Evolutionary conservation across 1,140 invertebrate genomes (phyloP), one percentile per base, ranked within the genome.

Genomic region (Ditylenchus dipsaci): DNA sequence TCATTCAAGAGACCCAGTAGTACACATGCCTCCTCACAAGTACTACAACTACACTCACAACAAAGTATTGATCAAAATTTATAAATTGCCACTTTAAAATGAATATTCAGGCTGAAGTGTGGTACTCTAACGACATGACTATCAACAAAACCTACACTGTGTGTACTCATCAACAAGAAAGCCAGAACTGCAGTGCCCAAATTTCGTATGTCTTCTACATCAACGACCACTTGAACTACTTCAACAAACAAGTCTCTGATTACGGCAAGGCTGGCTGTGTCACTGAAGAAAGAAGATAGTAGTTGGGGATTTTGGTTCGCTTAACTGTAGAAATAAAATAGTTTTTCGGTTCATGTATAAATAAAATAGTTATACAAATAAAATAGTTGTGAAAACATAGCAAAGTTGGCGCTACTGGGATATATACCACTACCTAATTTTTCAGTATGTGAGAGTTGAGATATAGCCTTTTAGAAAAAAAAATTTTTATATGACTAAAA

Each of bases 21-120:
- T 73, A 15, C 76, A 77, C 29, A 26, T 75, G 11, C 76, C 76
- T 42, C 71, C 75, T 17, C 30, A 59, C 17, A 59, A 66, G 17
- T 75, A 72, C 29, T 53, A 72, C 42, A 68, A 65, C 9, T 77
- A 78, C 56, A 67, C 57, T 13, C 76, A 77, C 64, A 53, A 75
- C 59, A 59, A 38, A 26, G 59, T 53, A 11, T 75, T 78, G 63
- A 71, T 76, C 15, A 38, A 5, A 38, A 38, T 5, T 38, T 11
- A 38, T 5, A 38, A 38, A 38, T n/a, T n/a, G n/a, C n/a, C 33
- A 38, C 11, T 38, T 11, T 5, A 38, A 11, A 38, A 5, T 38
- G 3, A 38, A 38, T 38, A 38, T 38, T 5, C 11, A 53, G 49
- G 49, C 33, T 5, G 33, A 38, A 38, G 33, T 17, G 3, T 53